These are phyloP conservation scores for Toxotes chatareus DNA, from an alignment of 2,113 vertebrate genomes.

Conservation along the genomic window DNA sequence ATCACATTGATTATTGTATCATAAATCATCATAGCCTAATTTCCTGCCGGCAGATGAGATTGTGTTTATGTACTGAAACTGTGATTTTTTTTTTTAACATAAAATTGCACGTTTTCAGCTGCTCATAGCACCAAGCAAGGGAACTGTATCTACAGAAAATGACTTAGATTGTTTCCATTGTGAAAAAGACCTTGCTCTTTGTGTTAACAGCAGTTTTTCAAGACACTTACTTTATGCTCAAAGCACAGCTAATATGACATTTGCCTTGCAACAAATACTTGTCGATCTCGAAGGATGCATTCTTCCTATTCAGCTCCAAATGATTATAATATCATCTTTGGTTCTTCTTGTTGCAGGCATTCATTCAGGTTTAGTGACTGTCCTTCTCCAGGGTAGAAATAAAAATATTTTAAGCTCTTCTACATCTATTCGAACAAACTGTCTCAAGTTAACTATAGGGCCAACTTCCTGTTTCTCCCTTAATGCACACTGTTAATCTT, in stretches of 20 bases:
- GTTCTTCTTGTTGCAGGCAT: background rate
- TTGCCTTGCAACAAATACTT: too few relatives aligned
- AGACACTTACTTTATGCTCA: too few relatives aligned
- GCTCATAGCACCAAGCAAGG: background rate
- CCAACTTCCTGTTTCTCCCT: background rate
- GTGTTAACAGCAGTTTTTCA: too few relatives aligned
- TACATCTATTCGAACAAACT: too few relatives aligned
- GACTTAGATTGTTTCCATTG: too few relatives aligned
- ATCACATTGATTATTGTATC: background rate
- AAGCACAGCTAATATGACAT: too few relatives aligned
- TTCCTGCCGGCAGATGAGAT: background rate
- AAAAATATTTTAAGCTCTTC: background rate
- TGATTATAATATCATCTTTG: background rate
- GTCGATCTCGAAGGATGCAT: too few relatives aligned
- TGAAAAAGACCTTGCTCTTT: too few relatives aligned
- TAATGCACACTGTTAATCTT: background rate
- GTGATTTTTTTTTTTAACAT: background rate
- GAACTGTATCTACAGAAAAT: too few relatives aligned
- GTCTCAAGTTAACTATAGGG: too few relatives aligned
- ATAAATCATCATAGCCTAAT: background rate
- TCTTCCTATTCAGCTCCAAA: too few relatives aligned
- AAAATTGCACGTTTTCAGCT: background rate
- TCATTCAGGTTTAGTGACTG: background rate
- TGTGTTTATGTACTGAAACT: constrained; percentile 3
- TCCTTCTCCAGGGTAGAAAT: background rate